Evolutionary conservation across 1,140 invertebrate genomes (phyloP).

Genomic region (Lepidurus packardi): DNA sequence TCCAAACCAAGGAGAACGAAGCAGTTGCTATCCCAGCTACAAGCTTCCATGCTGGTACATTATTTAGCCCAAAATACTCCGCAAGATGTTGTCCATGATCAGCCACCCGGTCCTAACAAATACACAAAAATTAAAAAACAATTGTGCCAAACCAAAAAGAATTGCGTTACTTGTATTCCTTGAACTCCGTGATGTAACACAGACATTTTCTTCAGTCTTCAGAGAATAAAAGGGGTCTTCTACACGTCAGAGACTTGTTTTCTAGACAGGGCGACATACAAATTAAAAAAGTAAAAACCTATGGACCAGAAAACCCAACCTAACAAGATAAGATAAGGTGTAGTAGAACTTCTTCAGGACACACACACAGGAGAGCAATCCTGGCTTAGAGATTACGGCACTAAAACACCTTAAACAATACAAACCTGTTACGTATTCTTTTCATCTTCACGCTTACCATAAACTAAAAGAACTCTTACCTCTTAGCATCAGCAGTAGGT

Average conservation of each 20-base stretch:
- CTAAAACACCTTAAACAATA: background rate
- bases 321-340: background rate
- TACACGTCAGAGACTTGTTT: background rate
- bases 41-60: slow-evolving; percentile 34
- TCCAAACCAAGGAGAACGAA: slow-evolving; percentile 36
- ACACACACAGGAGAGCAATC: background rate
- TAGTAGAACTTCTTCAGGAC: background rate
- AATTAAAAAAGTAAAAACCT: background rate
- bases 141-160: background rate
- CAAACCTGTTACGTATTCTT: no score
- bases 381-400: background rate
- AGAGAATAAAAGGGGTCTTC: no score
- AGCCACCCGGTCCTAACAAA: background rate
- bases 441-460: no score
- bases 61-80: background rate
- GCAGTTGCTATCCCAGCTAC: slow-evolving; percentile 34
- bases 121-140: background rate
- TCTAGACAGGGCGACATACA: background rate
- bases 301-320: background rate
- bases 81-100: background rate
- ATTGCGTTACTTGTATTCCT: background rate
- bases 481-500: no score
- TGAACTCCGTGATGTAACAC: background rate
- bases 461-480: no score
- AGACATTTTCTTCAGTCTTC: background rate